Evolutionary conservation across 2,113 vertebrate species (phyloP).

Genomic region (Pelvicachromis taeniatus): DNA sequence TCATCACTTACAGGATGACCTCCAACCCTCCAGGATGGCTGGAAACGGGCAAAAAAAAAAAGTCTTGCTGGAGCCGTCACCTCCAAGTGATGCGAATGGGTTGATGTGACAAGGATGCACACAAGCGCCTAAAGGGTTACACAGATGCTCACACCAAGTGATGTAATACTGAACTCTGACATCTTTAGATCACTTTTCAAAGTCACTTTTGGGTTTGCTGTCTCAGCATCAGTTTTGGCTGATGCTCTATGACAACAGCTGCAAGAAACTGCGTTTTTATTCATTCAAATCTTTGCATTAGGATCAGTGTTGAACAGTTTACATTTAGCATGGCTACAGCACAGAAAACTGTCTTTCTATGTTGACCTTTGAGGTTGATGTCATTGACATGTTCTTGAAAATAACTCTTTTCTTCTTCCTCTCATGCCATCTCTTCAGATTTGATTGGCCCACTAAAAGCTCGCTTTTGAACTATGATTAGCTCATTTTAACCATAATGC

Average conservation of each 20-base stretch:
- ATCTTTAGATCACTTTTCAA: background rate
- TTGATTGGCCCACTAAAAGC: background rate
- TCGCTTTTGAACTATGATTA: background rate
- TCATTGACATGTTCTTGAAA: background rate
- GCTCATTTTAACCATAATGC: background rate
- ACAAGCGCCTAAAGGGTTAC: background rate
- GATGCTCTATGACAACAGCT: background rate
- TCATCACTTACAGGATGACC: slow-evolving; percentile 49
- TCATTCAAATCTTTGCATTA: background rate
- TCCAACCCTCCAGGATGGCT: slow-evolving; percentile 6
- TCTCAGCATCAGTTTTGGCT: background rate
- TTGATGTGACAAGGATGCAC: background rate
- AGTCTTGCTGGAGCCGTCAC: background rate
- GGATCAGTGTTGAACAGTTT: background rate
- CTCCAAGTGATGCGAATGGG: background rate
- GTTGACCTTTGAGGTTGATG: background rate
- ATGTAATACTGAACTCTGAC: background rate
- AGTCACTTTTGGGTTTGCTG: background rate
- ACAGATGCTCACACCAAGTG: background rate
- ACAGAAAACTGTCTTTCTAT: background rate
- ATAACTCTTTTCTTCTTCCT: background rate
- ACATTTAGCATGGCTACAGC: background rate
- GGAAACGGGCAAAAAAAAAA: background rate
- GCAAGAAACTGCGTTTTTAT: background rate
- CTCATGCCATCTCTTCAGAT: background rate